Percentiles rank a stretch among this genome's conserved stretches.
Evolutionary conservation across 2,113 vertebrate genomes (phyloP).

Genomic region (Callorhinus ursinus): DNA sequence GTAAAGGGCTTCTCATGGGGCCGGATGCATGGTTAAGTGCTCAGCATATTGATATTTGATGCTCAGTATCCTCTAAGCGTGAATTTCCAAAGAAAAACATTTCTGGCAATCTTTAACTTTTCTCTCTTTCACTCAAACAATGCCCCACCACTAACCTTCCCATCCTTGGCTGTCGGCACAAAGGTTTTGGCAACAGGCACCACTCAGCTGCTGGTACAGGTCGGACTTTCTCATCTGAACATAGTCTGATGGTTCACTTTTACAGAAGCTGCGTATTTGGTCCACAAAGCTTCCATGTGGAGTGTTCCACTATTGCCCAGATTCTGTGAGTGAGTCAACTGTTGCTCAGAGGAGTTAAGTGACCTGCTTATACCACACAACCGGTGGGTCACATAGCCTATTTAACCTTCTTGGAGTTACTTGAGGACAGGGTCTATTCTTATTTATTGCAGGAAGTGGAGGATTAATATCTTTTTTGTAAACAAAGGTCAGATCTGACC

Average conservation of each 20-base stretch:
- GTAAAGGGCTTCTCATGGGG: accelerated
- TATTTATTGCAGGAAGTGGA: neutral
- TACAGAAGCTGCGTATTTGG: neutral
- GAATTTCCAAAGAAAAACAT: neutral
- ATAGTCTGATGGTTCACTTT: neutral
- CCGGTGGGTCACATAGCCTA: neutral
- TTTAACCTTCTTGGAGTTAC: neutral
- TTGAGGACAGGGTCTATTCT: neutral
- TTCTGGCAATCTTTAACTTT: neutral
- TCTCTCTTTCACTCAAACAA: neutral
- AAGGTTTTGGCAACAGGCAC: neutral
- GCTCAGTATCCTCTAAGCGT: neutral
- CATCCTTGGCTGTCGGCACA: neutral
- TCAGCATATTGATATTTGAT: neutral
- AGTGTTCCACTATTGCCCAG: neutral
- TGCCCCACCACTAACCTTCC: neutral
- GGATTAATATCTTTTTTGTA: neutral
- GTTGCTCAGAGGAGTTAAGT: neutral
- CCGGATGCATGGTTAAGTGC: too few species aligned
- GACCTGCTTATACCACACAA: neutral
- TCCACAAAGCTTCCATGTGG: too few species aligned
- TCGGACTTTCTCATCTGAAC: neutral
- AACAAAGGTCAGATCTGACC: neutral
- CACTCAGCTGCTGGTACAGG: neutral
- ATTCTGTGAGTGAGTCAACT: neutral